These are phyloP conservation scores for Tamandua tetradactyla DNA, from an alignment of 2,797 vertebrate genomes.

Conservation along the genomic window DNA sequence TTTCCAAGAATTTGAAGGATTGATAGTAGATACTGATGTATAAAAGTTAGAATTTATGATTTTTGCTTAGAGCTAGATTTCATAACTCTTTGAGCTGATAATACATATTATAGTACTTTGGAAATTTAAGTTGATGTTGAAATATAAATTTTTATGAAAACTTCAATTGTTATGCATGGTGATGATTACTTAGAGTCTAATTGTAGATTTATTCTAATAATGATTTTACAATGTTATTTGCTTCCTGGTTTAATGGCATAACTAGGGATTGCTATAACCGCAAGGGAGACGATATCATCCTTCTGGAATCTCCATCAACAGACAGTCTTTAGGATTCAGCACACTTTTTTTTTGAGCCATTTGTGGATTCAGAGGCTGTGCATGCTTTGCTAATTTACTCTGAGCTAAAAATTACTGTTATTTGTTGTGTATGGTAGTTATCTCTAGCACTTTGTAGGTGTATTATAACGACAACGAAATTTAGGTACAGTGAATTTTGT, in stretches of 20 bases:
- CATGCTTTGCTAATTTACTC: neutral
- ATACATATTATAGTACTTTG: neutral
- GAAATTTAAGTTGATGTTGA: neutral
- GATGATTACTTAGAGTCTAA: neutral
- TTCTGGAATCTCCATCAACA: neutral
- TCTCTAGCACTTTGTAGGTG: neutral
- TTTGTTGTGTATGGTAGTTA: neutral
- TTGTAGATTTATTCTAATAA: neutral
- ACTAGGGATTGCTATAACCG: neutral
- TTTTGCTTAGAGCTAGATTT: neutral
- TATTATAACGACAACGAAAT: neutral
- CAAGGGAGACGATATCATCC: neutral
- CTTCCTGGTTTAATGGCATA: neutral
- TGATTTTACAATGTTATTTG: neutral
- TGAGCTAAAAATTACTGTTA: neutral
- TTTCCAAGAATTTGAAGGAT: neutral
- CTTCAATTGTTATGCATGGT: neutral
- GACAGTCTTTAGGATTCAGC: neutral
- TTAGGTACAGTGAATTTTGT: neutral
- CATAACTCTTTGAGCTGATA: neutral
- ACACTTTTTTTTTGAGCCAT: neutral
- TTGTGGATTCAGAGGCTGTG: neutral
- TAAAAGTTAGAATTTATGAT: neutral
- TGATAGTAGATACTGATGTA: neutral
- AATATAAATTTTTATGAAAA: neutral